These are phyloP conservation scores for Enteromius fasciolatus DNA, from an alignment of 2,797 vertebrate species.

Conservation along the genomic window DNA sequence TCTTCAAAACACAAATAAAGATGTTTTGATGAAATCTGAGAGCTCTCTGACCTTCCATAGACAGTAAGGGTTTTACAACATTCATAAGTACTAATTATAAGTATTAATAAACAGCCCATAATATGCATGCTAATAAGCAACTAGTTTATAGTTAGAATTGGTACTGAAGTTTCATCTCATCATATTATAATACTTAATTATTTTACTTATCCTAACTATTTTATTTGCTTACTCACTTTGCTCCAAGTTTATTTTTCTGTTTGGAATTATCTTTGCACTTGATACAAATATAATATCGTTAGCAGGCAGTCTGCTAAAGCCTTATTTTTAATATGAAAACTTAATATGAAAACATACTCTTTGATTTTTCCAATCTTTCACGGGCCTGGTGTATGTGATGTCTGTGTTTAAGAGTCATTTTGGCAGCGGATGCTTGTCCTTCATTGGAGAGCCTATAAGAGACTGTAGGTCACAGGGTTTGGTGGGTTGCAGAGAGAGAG, in stretches of 20 bases:
- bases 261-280: neutral
- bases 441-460: conserved; percentile 26
- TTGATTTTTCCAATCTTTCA: neutral
- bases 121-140: too few relatives aligned
- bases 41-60: too few relatives aligned
- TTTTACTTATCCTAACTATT: neutral
- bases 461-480: conserved; percentile 52
- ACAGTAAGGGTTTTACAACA: too few relatives aligned
- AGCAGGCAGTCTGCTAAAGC: neutral
- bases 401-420: conserved; percentile 26
- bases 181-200: neutral
- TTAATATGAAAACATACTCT: neutral
- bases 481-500: conserved; percentile 43
- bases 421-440: conserved; percentile 68
- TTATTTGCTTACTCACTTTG: neutral
- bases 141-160: too few relatives aligned
- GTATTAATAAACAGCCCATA: too few relatives aligned
- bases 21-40: neutral
- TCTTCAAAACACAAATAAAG: neutral
- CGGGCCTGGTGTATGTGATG: conserved; percentile 1
- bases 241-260: neutral
- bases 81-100: too few relatives aligned
- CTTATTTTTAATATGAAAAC: neutral
- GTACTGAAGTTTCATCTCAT: neutral
- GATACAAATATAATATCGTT: neutral